Percentiles rank a stretch among this genome's conserved stretches.
phyloP scores from a whole-genome alignment of 23 tunicate genomes.

The Halocynthia aurantium region DNA sequence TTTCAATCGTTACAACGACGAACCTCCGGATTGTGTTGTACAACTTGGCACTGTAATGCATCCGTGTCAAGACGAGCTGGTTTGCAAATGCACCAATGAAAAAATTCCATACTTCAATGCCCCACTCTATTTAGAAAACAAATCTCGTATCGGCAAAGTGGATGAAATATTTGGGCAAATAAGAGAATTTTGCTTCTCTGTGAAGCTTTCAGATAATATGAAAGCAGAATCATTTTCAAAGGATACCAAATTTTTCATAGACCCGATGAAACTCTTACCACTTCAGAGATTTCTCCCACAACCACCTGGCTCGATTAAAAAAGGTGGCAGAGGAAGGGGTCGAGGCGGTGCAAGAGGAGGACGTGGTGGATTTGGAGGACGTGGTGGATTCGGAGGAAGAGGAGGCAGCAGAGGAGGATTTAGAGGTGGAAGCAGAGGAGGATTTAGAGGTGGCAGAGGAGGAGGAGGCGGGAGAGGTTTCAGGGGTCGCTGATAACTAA shows the following conservation, averaged over 20 bases:
- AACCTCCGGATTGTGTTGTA: conserved; percentile 85
- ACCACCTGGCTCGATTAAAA: conserved; percentile 42
- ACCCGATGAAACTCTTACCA: conserved; percentile 70
- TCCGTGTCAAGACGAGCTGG: conserved; percentile 94
- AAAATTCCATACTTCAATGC: conserved; percentile 97
- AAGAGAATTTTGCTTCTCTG: conserved; percentile 78
- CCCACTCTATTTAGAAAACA: conserved; percentile 89
- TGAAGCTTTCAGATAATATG: conserved; percentile 92
- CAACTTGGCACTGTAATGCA: conserved; percentile 86
- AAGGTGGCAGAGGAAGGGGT: conserved; percentile 34
- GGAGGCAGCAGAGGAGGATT: conserved; percentile 32
- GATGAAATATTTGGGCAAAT: conserved; percentile 99
- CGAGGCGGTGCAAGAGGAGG: conserved; percentile 50
- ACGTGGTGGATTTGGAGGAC: conserved; percentile 30
- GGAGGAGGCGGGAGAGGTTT: conserved; percentile 48
- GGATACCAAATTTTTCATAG: conserved; percentile 80
- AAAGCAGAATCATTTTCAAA: conserved; percentile 65
- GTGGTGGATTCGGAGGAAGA: conserved; percentile 16
- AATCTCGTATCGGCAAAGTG: conserved; percentile 90
- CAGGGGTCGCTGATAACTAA: conserved; percentile 27
- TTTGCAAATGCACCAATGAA: conserved; percentile 88
- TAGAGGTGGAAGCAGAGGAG: conserved; percentile 41
- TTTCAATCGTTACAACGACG: conserved; percentile 15
- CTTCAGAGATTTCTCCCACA: conserved; percentile 68
- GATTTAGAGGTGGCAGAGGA: conserved; percentile 33